Percentiles rank a stretch among this genome's conserved stretches.
Conservation (phyloP, 2,113 vertebrate genomes). For the Rostratula benghalensis region DNA sequence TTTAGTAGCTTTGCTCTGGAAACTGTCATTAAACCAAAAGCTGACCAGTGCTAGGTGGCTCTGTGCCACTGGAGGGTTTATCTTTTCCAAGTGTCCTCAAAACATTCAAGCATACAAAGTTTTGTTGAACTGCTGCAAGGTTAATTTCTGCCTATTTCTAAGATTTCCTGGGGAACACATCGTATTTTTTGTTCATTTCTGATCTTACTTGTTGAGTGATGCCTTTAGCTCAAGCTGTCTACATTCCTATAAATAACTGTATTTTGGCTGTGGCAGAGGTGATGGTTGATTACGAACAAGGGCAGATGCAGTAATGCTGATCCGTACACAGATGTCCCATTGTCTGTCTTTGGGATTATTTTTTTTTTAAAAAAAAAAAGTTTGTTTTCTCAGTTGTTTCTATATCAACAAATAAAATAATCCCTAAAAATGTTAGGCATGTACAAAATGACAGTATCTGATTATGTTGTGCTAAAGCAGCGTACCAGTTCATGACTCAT, state of each 20-base stretch:
- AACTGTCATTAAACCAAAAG: background rate
- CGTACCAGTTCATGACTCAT: background rate
- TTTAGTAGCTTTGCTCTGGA: background rate
- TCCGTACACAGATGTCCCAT: background rate
- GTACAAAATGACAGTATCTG: background rate
- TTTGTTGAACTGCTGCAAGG: background rate
- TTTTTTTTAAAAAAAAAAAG: background rate
- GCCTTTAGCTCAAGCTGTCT: slow-evolving; percentile 7
- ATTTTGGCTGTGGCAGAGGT: background rate
- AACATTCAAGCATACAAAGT: background rate
- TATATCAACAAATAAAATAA: background rate
- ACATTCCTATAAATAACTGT: background rate
- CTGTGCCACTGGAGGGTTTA: accelerated
- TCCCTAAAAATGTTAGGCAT: background rate
- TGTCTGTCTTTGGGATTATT: background rate
- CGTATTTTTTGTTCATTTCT: background rate
- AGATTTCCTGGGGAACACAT: background rate
- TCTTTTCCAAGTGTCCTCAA: background rate
- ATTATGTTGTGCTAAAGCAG: background rate
- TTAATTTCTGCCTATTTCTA: background rate
- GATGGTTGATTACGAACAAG: background rate
- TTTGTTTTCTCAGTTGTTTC: background rate
- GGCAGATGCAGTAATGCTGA: background rate
- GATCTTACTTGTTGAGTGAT: background rate
- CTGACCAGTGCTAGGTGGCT: background rate